Base-by-base conservation (phyloP, 2,113 vertebrate species). In the Trachemys scripta region DNA sequence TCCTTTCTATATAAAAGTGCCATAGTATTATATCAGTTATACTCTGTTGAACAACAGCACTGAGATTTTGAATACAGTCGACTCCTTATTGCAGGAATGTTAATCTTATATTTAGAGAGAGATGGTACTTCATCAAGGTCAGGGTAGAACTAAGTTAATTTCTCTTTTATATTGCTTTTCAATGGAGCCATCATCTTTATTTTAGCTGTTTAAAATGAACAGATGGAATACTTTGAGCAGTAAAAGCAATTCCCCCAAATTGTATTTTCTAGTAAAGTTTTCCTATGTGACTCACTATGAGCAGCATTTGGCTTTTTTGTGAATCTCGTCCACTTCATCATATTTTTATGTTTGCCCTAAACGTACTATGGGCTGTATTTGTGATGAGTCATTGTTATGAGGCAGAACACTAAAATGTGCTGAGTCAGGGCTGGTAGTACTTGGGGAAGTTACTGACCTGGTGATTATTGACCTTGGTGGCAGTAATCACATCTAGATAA, bases 331-430 rank as follows among this genome's bases (percentile, higher is more conserved):
- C 53, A 47, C 42, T 83, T 45, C 8, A 20, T 12, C 14, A 16
- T 78, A 25, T 47, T 42, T 25, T 53, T 80, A 86, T 8, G 2
- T 69, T 92, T 95, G 54, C 53, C 54, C 92, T 11, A 78, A 83
- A 89, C 78, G 80, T 22, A 84, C 91, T 92, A 88, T 1, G 0
- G 5, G n/a, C 1, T 42, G 10, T 57, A 3, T 5, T 47, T 91
- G 8, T 94, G 86, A 82, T 94, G 91, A 97, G 54, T 93, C 92
- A 92, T 20, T 88, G 57, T 92, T 94, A 84, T 47, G 50, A 81
- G 92, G 16, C 2, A 86, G 72, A 85, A 82, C 31, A 78, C 72
- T 51, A 88, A 93, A 91, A 94, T 47, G 3, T 84, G 90, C 91
- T 25, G 85, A 93, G 81, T 94, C 13, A 92, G 84, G 95, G 42